These are phyloP conservation scores for Cyprinodon variegatus DNA, from an alignment of 2,113 vertebrate genomes.

Conservation along the genomic window DNA sequence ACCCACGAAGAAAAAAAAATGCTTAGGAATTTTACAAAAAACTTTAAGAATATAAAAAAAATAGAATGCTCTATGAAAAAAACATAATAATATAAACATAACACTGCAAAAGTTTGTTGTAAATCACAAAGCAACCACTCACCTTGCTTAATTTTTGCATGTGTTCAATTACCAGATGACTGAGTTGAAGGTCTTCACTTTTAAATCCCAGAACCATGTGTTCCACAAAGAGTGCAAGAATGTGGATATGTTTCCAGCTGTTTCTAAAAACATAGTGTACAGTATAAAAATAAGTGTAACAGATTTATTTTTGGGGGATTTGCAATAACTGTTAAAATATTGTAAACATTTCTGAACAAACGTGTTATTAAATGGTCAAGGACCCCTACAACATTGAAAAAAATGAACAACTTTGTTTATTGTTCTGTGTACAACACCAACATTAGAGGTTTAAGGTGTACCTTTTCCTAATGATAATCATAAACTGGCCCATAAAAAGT, in stretches of 20 bases:
- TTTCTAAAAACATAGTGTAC: conserved; percentile 12
- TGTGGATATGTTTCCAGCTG: conserved; percentile 43
- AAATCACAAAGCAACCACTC: conserved; percentile 10
- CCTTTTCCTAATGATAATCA: no score
- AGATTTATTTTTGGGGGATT: no score
- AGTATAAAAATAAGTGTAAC: background rate
- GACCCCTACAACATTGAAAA: no score
- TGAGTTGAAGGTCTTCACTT: conserved; percentile 24
- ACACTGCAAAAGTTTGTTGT: background rate
- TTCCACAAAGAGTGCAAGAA: conserved; percentile 44
- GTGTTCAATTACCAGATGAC: background rate
- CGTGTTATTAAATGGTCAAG: no score
- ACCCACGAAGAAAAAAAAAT: background rate
- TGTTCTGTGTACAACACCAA: no score
- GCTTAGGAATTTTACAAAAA: background rate
- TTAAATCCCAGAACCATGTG: conserved; percentile 46
- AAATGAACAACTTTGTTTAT: no score
- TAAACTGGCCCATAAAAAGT: no score
- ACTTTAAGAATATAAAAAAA: background rate
- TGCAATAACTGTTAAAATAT: no score
- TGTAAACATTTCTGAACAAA: no score
- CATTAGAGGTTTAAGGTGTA: no score
- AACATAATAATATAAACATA: background rate
- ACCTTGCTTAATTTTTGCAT: conserved; percentile 28
- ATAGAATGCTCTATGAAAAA: background rate